Conservation (phyloP, 2,797 vertebrate genomes). For the Lagorchestes hirsutus region DNA sequence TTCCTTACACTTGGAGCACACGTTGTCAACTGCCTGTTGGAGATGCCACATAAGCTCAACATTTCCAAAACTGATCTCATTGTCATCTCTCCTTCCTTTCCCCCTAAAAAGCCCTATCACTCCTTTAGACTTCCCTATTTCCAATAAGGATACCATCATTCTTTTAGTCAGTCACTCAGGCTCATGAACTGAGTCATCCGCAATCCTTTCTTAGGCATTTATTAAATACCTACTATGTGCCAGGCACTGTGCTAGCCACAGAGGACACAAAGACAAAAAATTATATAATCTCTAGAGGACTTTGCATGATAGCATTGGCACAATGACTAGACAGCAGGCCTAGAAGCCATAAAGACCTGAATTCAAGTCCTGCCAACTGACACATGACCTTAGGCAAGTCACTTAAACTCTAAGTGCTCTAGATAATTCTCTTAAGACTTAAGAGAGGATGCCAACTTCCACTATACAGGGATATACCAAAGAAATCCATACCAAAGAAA, state of each 20-base stretch:
- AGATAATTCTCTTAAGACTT: not conserved
- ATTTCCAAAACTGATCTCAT: not conserved
- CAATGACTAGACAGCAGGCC: not conserved
- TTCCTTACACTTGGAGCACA: not conserved
- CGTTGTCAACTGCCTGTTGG: not conserved
- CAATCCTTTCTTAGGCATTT: not conserved
- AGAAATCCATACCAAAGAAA: not conserved
- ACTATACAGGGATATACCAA: not conserved
- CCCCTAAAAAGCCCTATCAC: not conserved
- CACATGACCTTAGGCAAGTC: not conserved
- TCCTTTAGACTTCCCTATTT: not conserved
- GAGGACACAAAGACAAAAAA: not conserved
- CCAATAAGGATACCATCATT: not conserved
- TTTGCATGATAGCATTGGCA: not conserved
- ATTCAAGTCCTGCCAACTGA: not conserved
- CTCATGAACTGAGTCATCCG: not conserved
- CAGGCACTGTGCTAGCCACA: not conserved
- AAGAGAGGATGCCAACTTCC: not conserved
- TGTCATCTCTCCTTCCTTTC: not conserved
- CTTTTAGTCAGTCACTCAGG: not conserved
- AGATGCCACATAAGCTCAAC: not conserved
- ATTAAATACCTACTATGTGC: not conserved
- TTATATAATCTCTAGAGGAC: not conserved
- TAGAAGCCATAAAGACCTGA: not conserved
- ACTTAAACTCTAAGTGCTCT: not conserved